Evolutionary conservation across 2,797 vertebrate genomes (phyloP).

Genomic region (Hypotaenidia okinawae): DNA sequence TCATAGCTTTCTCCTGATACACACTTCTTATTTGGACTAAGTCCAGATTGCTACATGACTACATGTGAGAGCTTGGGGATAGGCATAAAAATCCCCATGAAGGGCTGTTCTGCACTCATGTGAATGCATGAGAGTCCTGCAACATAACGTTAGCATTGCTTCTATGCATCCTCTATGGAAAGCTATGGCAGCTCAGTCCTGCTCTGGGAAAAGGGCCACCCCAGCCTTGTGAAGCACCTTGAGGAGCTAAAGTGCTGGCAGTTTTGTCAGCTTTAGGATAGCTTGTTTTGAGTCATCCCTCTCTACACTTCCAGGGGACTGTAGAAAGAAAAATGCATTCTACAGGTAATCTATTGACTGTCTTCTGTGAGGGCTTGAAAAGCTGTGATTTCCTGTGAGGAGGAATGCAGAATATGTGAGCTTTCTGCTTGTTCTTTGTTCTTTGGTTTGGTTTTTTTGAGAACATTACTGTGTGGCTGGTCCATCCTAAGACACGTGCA

Average conservation of each 20-base stretch:
- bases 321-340: neutral
- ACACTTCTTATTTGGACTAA: neutral
- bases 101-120: neutral
- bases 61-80: neutral
- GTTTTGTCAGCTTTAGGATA: neutral
- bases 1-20: neutral
- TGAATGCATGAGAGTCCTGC: neutral
- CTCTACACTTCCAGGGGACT: neutral
- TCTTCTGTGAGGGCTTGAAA: neutral
- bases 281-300: neutral
- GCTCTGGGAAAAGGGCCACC: neutral
- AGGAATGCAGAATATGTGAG: neutral
- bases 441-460: neutral
- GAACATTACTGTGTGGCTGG: neutral
- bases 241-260: neutral
- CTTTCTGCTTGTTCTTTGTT: neutral
- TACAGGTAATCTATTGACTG: neutral
- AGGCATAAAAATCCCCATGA: neutral
- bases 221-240: neutral
- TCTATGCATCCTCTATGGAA: neutral
- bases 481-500: neutral
- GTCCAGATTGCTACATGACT: neutral
- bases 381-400: neutral
- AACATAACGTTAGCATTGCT: fast-evolving
- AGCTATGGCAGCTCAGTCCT: neutral